Evolutionary conservation across 2,113 vertebrate genomes (phyloP).

Genomic region (Mesocricetus auratus): DNA sequence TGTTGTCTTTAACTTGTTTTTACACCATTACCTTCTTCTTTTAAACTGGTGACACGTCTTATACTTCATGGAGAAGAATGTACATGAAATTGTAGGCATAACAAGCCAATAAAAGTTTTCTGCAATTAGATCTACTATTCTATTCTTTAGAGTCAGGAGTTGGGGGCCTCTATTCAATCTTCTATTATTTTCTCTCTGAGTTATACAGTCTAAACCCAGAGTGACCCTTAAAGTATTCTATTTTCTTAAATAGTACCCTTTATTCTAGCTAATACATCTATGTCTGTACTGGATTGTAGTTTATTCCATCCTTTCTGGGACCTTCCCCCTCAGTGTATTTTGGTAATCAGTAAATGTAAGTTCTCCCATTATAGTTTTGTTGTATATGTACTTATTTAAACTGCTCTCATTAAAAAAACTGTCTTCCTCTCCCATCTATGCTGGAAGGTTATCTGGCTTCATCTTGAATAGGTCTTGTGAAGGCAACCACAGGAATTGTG

Average conservation of each 20-base stretch:
- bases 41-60: background rate
- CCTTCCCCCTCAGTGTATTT: background rate
- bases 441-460: background rate
- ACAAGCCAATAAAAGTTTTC: background rate
- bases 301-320: background rate
- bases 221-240: background rate
- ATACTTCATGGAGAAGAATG: background rate
- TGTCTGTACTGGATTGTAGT: background rate
- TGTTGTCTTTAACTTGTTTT: background rate
- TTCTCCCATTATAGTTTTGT: background rate
- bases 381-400: background rate
- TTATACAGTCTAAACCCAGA: background rate
- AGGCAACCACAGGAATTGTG: background rate
- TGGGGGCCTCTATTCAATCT: background rate
- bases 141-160: background rate
- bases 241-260: background rate
- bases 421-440: background rate
- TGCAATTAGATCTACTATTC: background rate
- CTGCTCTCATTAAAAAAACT: background rate
- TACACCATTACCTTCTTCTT: background rate
- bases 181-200: background rate
- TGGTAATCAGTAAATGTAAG: background rate
- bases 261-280: background rate
- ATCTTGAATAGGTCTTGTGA: background rate
- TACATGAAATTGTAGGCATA: background rate